Evolutionary conservation across 2,888 invertebrate genomes (phyloP).

Genomic region (Eupithecia tripunctaria): DNA sequence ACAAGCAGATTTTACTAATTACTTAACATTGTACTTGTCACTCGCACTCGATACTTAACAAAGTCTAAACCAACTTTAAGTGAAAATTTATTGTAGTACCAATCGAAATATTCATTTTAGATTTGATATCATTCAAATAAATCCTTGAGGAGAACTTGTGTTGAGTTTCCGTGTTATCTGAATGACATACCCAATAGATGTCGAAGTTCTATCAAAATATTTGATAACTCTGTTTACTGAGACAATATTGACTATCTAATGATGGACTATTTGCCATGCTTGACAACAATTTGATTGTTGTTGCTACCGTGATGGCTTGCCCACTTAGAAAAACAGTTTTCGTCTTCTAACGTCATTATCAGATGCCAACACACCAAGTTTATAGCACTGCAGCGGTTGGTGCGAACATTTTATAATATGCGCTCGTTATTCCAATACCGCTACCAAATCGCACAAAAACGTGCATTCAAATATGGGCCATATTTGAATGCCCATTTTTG

Average conservation of each 20-base stretch:
- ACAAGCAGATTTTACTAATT: too few species aligned
- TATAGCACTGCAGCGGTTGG: neutral
- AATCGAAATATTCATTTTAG: too few species aligned
- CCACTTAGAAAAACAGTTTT: neutral
- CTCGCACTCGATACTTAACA: too few species aligned
- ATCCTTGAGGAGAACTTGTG: neutral
- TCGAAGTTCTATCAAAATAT: constrained; percentile 2
- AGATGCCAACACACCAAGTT: neutral
- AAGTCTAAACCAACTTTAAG: too few species aligned
- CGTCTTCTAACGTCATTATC: neutral
- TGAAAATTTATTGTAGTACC: too few species aligned
- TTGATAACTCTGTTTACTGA: neutral
- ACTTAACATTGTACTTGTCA: too few species aligned
- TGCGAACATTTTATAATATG: neutral
- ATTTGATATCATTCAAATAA: too few species aligned
- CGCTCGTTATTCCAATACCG: too few species aligned
- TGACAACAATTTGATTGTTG: neutral
- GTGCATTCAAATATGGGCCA: too few species aligned
- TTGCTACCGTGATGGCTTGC: constrained; percentile 1
- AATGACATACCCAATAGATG: neutral
- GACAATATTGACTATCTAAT: neutral
- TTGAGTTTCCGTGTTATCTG: neutral
- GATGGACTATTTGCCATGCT: neutral
- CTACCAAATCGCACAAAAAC: too few species aligned
- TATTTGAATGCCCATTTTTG: too few species aligned